Conservation (phyloP, 2,888 invertebrate species). For the Strigamia crassipes region DNA sequence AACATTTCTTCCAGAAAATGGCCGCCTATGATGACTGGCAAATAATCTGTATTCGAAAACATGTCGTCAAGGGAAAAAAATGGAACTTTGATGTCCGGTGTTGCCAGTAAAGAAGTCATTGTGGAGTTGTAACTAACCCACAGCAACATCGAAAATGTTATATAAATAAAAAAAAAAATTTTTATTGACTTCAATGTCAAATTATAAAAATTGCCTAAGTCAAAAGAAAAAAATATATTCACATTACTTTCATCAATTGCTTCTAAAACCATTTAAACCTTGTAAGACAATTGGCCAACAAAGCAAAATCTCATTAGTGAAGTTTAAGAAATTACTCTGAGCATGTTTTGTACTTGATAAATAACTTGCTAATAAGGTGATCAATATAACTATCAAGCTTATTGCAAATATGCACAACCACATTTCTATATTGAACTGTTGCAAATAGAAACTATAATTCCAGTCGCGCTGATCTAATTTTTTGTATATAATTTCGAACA, state of each 20-base stretch:
- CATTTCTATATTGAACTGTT: too few species aligned
- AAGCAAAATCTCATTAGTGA: background rate
- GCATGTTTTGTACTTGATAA: too few species aligned
- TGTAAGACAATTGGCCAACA: background rate
- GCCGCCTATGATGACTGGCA: background rate
- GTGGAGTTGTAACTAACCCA: background rate
- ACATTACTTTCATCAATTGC: too few species aligned
- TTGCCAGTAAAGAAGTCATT: background rate
- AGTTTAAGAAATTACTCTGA: too few species aligned
- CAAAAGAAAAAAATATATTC: too few species aligned
- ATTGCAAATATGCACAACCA: too few species aligned
- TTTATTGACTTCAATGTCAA: background rate
- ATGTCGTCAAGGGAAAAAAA: background rate
- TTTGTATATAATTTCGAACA: too few species aligned
- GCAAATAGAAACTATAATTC: too few species aligned
- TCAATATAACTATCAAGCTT: too few species aligned
- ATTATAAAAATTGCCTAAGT: background rate
- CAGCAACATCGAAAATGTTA: background rate
- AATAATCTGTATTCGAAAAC: background rate
- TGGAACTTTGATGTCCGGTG: background rate
- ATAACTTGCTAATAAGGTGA: too few species aligned
- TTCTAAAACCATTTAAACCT: background rate
- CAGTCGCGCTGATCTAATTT: too few species aligned
- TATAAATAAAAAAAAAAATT: background rate
- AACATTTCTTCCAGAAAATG: background rate